A percentile compares a stretch with the other conserved stretches of the same genome.
phyloP scores from a whole-genome alignment of 2,797 vertebrate genomes.

The Poliocrania exsul region DNA sequence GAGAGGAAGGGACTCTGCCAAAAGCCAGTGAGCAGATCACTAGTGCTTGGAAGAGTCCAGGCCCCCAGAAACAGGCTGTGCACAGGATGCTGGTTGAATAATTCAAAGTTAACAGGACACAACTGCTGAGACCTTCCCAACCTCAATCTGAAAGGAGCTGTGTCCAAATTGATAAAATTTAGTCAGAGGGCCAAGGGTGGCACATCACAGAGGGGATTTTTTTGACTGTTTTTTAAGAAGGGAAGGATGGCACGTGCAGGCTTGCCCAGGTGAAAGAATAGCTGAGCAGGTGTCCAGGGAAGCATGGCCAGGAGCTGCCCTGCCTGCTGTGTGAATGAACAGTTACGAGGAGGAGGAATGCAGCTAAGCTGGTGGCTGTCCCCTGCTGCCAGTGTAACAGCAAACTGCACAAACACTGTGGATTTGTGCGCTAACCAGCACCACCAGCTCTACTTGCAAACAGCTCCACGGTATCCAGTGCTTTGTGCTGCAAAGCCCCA shows the following conservation, averaged over 20 bases:
- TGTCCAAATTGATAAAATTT: background rate
- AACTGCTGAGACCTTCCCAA: background rate
- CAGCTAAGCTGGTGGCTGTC: background rate
- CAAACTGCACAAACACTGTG: background rate
- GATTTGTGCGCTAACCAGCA: background rate
- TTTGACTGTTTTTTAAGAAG: background rate
- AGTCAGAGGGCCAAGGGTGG: background rate
- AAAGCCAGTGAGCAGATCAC: background rate
- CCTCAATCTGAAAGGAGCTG: background rate
- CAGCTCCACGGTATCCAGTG: fast-evolving
- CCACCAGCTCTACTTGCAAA: background rate
- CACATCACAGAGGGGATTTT: background rate
- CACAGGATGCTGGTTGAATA: background rate
- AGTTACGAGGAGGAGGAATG: background rate
- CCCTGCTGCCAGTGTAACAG: background rate
- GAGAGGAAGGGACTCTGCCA: background rate
- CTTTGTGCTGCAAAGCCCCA: fast-evolving
- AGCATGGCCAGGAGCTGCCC: background rate
- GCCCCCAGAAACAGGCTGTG: background rate
- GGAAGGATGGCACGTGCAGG: background rate
- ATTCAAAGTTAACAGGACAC: background rate
- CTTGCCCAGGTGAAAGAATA: conserved; percentile 11
- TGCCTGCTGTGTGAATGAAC: background rate
- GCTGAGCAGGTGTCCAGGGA: background rate
- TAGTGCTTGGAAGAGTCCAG: background rate